Base-by-base conservation (phyloP, 2,888 invertebrate species). In the Aradus depressus region DNA sequence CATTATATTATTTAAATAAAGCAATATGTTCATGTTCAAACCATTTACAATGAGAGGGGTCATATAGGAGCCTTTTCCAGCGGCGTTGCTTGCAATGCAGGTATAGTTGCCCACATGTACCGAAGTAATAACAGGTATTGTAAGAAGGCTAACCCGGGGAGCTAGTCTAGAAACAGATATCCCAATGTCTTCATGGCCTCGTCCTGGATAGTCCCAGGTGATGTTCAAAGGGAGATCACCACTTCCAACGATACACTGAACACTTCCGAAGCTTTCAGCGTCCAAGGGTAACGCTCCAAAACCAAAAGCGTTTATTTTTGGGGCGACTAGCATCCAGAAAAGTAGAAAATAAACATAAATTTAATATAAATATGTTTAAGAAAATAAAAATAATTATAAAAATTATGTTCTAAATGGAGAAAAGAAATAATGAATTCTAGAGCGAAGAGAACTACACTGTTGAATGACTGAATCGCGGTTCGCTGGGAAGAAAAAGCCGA, bases 1-100 rank as follows among this genome's bases (percentile, higher is more conserved):
- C n/a, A n/a, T n/a, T n/a, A n/a, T n/a, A n/a, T n/a, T n/a, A n/a
- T n/a, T n/a, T n/a, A n/a, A n/a, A n/a, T n/a, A n/a, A n/a, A n/a
- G n/a, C n/a, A n/a, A n/a, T n/a, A n/a, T n/a, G 32, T 50, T 5
- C 50, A 47, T 31, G 38, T 22, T 41, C 38, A 37, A 53, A 84
- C 84, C 84, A 65, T 84, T 83, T 41, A 85, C 82, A 60, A 73
- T 70, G 60, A 86, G 72, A 63, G 73, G 72, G 44, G 84, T 79
- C 48, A 80, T 77, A 65, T 80, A 79, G 59, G 75, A 77, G 61
- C 78, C 44, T 42, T 16, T 67, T 55, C 75, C 74, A 31, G 77
- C 79, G 54, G 64, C 65, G 64, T 79, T 78, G 54, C 66, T 67
- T 18, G 72, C 76, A 55, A 67, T 70, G 62, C 72, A 77, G 44